phyloP scores from a whole-genome alignment of 1,140 invertebrate genomes.

The Heliconius congener region DNA sequence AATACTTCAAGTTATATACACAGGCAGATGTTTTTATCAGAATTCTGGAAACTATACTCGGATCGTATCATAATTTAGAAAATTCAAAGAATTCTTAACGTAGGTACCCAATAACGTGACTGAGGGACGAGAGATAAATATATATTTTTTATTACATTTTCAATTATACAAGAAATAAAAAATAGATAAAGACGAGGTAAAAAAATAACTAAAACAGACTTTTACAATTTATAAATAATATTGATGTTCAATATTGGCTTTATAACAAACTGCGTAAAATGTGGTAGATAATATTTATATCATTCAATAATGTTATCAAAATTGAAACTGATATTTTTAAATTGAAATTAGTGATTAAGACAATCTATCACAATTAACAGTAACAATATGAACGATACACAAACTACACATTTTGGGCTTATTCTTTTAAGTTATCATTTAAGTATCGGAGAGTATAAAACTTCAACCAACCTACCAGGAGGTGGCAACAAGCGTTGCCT shows the following conservation, averaged over 20 bases:
- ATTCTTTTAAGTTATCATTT: too few species aligned
- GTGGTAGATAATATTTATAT: too few species aligned
- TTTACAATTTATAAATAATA: background rate
- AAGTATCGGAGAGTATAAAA: conserved; percentile 45
- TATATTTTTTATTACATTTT: too few species aligned
- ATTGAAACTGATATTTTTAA: background rate
- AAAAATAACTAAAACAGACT: too few species aligned
- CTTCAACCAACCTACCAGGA: conserved; percentile 56
- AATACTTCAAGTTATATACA: background rate
- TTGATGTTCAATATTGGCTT: background rate
- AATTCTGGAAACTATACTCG: background rate
- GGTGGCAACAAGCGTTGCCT: conserved; percentile 35
- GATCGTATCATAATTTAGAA: background rate
- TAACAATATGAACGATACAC: background rate
- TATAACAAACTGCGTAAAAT: background rate
- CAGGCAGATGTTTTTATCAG: background rate
- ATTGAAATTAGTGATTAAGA: background rate
- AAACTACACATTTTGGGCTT: background rate
- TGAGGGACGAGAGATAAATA: too few species aligned
- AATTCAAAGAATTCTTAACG: background rate
- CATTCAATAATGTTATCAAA: too few species aligned
- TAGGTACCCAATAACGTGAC: too few species aligned
- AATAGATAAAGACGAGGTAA: too few species aligned
- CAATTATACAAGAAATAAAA: too few species aligned
- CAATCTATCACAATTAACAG: background rate